Conservation (phyloP, 2,113 vertebrate genomes). For the Manacus vitellinus region DNA sequence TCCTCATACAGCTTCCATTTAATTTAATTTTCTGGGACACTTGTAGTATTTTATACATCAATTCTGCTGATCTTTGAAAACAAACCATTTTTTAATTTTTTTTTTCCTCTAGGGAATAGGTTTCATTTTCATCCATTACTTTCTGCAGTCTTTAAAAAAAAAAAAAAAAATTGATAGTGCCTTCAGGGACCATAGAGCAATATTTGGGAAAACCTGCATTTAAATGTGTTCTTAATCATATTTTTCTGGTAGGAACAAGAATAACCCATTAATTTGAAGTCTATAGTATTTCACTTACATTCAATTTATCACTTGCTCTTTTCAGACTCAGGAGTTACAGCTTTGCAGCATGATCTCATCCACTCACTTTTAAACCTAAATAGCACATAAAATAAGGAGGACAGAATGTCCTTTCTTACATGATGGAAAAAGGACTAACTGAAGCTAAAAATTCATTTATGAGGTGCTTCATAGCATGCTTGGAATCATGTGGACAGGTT, state of each 20-base stretch:
- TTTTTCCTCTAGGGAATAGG: neutral
- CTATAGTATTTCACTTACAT: neutral
- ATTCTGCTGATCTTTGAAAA: neutral
- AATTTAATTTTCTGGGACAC: neutral
- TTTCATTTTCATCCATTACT: neutral
- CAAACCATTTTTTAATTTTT: neutral
- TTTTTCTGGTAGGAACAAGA: neutral
- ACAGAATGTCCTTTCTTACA: neutral
- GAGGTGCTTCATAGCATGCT: neutral
- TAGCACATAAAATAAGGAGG: neutral
- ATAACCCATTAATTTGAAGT: neutral
- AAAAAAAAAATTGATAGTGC: neutral
- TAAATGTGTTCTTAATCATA: neutral
- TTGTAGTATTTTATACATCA: neutral
- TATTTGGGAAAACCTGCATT: neutral
- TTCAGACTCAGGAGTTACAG: neutral
- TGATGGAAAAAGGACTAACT: neutral
- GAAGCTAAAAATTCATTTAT: neutral
- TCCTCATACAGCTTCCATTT: neutral
- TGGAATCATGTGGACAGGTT: neutral
- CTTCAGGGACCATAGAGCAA: neutral
- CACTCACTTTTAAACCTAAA: neutral
- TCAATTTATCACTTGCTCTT: neutral
- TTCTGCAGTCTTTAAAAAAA: neutral
- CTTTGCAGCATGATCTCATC: neutral